These are phyloP conservation scores for Gymnoscopelus braueri DNA, from an alignment of 2,797 vertebrate genomes.

Conservation along the genomic window DNA sequence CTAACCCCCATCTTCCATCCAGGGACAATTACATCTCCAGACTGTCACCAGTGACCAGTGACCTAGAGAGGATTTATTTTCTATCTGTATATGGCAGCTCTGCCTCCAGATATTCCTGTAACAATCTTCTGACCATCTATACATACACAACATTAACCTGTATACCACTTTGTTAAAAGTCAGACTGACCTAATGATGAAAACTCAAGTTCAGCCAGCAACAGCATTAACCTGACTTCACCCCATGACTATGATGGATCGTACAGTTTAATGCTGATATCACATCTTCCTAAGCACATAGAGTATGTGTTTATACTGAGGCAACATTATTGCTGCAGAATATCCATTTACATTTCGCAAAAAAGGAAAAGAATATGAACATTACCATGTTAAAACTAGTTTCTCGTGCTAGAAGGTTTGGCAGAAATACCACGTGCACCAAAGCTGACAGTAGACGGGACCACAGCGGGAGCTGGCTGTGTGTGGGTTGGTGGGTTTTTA, in stretches of 20 bases:
- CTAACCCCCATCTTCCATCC: constrained; percentile 6
- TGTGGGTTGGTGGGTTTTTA: constrained; percentile 18
- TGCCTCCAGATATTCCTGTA: constrained; percentile 8
- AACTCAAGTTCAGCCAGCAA: constrained; percentile 8
- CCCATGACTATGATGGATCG: neutral
- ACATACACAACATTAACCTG: constrained; percentile 7
- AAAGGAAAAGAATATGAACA: neutral
- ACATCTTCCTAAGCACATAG: neutral
- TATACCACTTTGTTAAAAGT: neutral
- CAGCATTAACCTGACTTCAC: neutral
- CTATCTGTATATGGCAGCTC: constrained; percentile 4
- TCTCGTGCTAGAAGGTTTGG: constrained; percentile 14
- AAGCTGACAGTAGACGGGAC: constrained; percentile 23
- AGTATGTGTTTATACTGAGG: no score
- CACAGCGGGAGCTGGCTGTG: constrained; percentile 48
- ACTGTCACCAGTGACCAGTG: constrained; percentile 7
- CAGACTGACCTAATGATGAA: neutral
- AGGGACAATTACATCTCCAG: constrained; percentile 13
- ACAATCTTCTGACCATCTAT: neutral
- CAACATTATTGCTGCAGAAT: no score
- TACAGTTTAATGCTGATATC: neutral
- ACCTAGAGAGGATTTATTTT: constrained; percentile 21
- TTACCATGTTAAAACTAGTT: neutral
- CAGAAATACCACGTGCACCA: constrained; percentile 9
- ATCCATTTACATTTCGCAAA: neutral